Conservation (phyloP, 1,140 invertebrate genomes). For the Zaprionus tsacasi region DNA sequence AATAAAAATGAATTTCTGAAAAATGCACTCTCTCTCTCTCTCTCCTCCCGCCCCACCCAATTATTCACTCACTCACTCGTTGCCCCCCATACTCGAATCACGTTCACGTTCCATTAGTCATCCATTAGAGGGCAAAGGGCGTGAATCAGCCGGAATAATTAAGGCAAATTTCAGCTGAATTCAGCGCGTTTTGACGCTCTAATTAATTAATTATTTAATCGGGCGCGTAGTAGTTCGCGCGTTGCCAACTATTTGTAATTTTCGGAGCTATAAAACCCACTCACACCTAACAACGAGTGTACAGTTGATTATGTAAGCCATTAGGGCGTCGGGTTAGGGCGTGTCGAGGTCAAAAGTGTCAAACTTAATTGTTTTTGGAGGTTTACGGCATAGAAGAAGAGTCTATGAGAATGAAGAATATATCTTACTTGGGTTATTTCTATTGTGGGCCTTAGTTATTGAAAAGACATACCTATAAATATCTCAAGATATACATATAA, state of each 20-base stretch:
- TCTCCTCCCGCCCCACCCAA: background rate
- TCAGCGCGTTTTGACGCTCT: background rate
- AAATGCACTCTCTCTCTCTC: background rate
- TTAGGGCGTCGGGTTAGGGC: background rate
- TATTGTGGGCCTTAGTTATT: no score
- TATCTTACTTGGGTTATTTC: no score
- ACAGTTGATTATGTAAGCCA: background rate
- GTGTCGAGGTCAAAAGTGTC: conserved; percentile 1
- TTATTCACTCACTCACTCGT: background rate
- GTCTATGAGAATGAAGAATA: background rate
- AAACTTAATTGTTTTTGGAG: background rate
- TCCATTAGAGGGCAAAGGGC: background rate
- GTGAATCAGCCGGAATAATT: conserved; percentile 5
- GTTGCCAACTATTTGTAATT: background rate
- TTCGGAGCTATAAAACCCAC: background rate
- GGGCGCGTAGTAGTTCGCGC: background rate
- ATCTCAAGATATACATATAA: no score
- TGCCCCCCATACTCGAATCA: background rate
- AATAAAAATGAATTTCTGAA: background rate
- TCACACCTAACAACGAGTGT: background rate
- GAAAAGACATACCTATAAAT: no score
- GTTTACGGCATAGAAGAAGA: background rate
- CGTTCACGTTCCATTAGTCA: background rate
- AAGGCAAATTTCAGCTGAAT: conserved; percentile 1
- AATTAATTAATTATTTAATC: conserved; percentile 10